These are phyloP conservation scores for Psittacula derbiana DNA, from an alignment of 2,797 vertebrate genomes.

Conservation along the genomic window DNA sequence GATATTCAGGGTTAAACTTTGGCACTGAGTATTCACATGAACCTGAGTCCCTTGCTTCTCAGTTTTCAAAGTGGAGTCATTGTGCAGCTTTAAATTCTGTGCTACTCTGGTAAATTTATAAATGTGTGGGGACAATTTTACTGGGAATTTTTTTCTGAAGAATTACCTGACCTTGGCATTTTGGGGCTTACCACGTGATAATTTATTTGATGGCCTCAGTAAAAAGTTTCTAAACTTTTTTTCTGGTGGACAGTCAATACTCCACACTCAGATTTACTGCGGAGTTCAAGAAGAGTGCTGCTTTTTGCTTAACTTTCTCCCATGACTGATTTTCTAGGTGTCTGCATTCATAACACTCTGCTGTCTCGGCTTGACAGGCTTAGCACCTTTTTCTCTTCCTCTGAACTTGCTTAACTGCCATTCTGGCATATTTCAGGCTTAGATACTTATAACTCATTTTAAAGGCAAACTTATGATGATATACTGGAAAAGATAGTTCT, in stretches of 20 bases:
- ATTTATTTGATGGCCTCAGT: background rate
- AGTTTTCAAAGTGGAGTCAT: background rate
- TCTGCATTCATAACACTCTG: background rate
- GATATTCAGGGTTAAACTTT: background rate
- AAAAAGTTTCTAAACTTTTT: slow-evolving; percentile 23
- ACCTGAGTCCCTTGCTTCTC: background rate
- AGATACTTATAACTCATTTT: slow-evolving; percentile 50
- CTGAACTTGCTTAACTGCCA: slow-evolving; percentile 1
- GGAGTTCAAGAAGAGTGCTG: background rate
- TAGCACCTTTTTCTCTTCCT: slow-evolving; percentile 28
- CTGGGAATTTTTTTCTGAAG: background rate
- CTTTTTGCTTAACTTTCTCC: slow-evolving; percentile 10
- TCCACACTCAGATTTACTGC: slow-evolving; percentile 25
- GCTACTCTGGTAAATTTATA: background rate
- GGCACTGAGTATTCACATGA: background rate
- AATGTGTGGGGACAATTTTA: background rate
- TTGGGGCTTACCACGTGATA: background rate
- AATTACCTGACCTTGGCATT: background rate
- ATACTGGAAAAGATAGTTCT: background rate
- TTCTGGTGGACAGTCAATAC: background rate
- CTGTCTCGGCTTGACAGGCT: slow-evolving; percentile 21
- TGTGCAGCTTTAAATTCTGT: background rate
- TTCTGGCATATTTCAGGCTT: slow-evolving; percentile 30
- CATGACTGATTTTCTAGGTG: background rate
- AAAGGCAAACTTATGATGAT: slow-evolving; percentile 29